These are phyloP conservation scores for Maniola jurtina DNA, from an alignment of 1,140 invertebrate genomes.

Conservation along the genomic window DNA sequence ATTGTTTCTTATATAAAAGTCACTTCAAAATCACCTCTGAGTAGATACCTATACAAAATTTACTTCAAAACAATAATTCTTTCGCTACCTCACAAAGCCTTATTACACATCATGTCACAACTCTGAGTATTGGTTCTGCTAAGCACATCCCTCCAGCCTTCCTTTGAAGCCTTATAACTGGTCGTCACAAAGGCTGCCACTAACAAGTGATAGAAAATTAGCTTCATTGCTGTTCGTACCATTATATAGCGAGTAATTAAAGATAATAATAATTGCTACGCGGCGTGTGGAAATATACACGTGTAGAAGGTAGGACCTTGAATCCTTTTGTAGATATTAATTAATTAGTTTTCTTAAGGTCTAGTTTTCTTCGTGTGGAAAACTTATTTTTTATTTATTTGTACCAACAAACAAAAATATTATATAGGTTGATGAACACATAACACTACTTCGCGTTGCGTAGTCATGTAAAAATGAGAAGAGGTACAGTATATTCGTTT, in stretches of 20 bases:
- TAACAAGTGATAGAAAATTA: constrained; percentile 53
- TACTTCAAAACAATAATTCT: neutral
- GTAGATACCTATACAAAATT: too few species aligned
- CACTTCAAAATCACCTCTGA: too few species aligned
- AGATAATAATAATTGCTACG: constrained; percentile 36
- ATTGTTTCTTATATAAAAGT: too few species aligned
- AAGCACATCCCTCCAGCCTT: constrained; percentile 17
- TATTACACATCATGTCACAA: neutral
- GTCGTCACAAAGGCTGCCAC: constrained; percentile 46
- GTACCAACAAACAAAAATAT: too few species aligned
- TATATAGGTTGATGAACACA: too few species aligned
- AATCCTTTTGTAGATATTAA: neutral
- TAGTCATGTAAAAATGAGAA: too few species aligned
- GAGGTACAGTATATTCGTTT: too few species aligned
- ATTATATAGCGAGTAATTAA: constrained; percentile 42
- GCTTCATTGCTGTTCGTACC: constrained; percentile 26
- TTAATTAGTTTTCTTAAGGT: too few species aligned
- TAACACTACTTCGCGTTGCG: too few species aligned
- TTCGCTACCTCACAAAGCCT: neutral
- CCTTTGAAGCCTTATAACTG: constrained; percentile 47
- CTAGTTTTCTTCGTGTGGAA: too few species aligned
- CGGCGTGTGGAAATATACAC: constrained; percentile 6
- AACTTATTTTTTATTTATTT: too few species aligned
- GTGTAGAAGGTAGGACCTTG: constrained; percentile 1
- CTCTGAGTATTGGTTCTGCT: neutral